phyloP scores from a whole-genome alignment of 2,888 invertebrate genomes.

The Pelosia muscerda region DNA sequence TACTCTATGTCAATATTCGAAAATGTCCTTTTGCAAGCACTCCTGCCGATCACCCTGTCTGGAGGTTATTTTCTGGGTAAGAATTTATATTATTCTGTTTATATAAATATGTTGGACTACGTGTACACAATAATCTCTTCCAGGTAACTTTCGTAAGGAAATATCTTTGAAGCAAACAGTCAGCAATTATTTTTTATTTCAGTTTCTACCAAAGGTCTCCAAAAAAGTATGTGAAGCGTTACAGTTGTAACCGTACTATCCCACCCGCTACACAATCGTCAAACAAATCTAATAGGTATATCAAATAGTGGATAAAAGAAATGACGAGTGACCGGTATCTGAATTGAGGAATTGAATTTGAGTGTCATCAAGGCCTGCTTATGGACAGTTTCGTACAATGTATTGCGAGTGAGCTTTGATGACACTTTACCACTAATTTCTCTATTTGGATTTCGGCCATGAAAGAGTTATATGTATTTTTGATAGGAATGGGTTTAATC shows the following conservation, averaged over 20 bases:
- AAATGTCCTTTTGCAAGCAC: slow-evolving; percentile 62
- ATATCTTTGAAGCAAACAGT: background rate
- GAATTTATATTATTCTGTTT: slow-evolving; percentile 28
- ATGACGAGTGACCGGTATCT: background rate
- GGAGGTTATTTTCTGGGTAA: slow-evolving; percentile 77
- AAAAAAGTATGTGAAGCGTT: background rate
- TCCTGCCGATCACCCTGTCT: slow-evolving; percentile 61
- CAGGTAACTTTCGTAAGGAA: too few species aligned
- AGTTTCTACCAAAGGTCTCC: background rate
- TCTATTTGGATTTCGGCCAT: background rate
- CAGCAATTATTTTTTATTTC: background rate
- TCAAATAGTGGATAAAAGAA: background rate
- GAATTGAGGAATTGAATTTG: background rate
- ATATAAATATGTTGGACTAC: background rate
- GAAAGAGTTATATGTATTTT: background rate
- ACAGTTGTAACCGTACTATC: background rate
- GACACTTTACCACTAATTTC: too few species aligned
- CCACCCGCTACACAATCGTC: background rate
- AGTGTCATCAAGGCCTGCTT: background rate
- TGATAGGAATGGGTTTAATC: background rate
- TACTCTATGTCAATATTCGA: background rate
- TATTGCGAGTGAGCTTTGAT: too few species aligned
- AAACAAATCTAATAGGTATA: background rate
- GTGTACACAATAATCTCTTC: too few species aligned
- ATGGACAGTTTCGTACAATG: background rate